phyloP scores from a whole-genome alignment of 2,113 vertebrate species.

The Oxyruncus cristatus region DNA sequence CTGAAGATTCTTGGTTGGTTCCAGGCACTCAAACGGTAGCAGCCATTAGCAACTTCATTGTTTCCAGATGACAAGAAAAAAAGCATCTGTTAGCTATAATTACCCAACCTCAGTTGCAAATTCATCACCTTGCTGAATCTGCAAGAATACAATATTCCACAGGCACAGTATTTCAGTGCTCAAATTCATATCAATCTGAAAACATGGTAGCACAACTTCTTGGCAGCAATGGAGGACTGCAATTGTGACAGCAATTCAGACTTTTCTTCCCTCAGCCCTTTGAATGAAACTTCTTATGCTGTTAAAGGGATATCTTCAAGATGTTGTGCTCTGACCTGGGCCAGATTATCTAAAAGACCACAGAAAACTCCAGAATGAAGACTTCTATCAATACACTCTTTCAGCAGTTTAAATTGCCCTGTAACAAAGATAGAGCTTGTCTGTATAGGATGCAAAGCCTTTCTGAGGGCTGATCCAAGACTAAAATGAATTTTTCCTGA shows the following conservation, averaged over 20 bases:
- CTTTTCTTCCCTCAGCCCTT: neutral
- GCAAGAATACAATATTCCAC: neutral
- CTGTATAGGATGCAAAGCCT: neutral
- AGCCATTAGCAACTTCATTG: neutral
- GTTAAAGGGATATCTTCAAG: neutral
- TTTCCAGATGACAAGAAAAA: conserved; percentile 25
- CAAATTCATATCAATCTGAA: neutral
- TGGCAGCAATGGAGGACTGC: neutral
- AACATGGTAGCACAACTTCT: neutral
- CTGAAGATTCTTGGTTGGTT: neutral
- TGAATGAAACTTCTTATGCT: neutral
- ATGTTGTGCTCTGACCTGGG: neutral
- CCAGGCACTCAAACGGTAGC: neutral
- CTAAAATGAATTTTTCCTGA: neutral
- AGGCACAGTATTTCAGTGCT: neutral
- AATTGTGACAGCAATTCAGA: neutral
- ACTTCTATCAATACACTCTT: neutral
- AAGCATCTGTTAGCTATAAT: neutral
- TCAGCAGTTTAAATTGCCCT: neutral
- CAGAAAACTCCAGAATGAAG: neutral
- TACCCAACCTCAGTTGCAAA: neutral
- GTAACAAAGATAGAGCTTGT: neutral
- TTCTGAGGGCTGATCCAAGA: conserved; percentile 46
- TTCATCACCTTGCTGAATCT: neutral
- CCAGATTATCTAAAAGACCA: neutral